Conservation (phyloP, 1,140 invertebrate genomes). For the Procambarus clarkii region DNA sequence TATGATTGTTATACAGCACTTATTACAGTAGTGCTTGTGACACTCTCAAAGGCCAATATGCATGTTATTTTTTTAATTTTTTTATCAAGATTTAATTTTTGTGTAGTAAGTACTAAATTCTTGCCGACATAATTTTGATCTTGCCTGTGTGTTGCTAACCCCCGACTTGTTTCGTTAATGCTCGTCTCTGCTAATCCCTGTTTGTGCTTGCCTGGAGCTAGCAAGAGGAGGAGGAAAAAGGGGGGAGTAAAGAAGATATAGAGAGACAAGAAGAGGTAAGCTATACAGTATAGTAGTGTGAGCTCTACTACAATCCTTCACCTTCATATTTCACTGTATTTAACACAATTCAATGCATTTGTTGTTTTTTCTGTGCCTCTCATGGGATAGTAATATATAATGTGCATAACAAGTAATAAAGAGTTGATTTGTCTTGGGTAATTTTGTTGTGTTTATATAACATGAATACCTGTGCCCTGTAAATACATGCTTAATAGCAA, state of each 20-base stretch:
- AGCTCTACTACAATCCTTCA: no score
- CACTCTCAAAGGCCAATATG: no score
- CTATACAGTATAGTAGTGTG: no score
- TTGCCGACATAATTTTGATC: not conserved
- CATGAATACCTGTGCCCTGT: not conserved
- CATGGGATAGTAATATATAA: no score
- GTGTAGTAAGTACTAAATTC: not conserved
- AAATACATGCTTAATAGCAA: no score
- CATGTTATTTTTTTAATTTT: no score
- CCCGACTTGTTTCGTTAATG: not conserved
- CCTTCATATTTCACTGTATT: no score
- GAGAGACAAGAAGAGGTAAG: slow-evolving; percentile 33
- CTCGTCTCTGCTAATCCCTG: slow-evolving; percentile 1
- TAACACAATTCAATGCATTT: no score
- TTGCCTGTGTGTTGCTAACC: not conserved
- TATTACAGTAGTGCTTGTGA: not conserved
- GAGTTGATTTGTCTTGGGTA: no score
- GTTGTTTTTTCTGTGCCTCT: no score
- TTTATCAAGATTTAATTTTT: not conserved
- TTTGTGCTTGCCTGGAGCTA: slow-evolving; percentile 23
- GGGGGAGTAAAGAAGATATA: not conserved
- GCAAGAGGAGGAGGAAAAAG: slow-evolving; percentile 56
- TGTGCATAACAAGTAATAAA: no score
- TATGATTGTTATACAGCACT: not conserved
- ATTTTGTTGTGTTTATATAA: not conserved